Percentiles rank a stretch among this genome's conserved stretches.
phyloP scores from a whole-genome alignment of 2,888 invertebrate genomes.

The Erannis defoliaria region DNA sequence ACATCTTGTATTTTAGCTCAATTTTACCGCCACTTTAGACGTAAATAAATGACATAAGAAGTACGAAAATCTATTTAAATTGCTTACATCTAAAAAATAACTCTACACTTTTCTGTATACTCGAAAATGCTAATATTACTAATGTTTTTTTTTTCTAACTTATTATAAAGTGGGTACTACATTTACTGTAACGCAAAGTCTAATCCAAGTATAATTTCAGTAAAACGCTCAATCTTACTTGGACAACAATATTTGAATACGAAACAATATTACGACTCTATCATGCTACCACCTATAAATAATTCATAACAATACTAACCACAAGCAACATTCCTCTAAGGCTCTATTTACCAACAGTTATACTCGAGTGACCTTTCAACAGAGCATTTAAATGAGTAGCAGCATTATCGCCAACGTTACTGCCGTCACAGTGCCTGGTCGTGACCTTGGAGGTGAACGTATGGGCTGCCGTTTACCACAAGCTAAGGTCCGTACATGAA shows the following conservation, averaged over 20 bases:
- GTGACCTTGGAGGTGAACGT: slow-evolving; percentile 77
- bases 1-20: no score
- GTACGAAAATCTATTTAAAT: no score
- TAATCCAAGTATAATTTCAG: not conserved
- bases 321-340: slow-evolving; percentile 25
- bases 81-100: no score
- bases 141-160: not conserved
- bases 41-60: no score
- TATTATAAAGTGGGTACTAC: not conserved
- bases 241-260: not conserved
- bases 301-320: slow-evolving; percentile 1
- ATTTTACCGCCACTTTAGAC: no score
- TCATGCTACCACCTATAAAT: not conserved
- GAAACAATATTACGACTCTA: not conserved
- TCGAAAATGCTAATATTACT: no score
- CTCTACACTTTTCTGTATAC: no score
- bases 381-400: slow-evolving; percentile 59
- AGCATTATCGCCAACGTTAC: slow-evolving; percentile 40
- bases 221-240: slow-evolving; percentile 1
- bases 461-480: slow-evolving; percentile 38
- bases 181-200: not conserved
- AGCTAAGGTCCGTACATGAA: slow-evolving; percentile 21
- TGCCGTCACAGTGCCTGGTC: slow-evolving; percentile 59
- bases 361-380: slow-evolving; percentile 42
- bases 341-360: slow-evolving; percentile 36